Base-by-base conservation (phyloP, 2,888 invertebrate genomes). In the Baccha elongata region DNA sequence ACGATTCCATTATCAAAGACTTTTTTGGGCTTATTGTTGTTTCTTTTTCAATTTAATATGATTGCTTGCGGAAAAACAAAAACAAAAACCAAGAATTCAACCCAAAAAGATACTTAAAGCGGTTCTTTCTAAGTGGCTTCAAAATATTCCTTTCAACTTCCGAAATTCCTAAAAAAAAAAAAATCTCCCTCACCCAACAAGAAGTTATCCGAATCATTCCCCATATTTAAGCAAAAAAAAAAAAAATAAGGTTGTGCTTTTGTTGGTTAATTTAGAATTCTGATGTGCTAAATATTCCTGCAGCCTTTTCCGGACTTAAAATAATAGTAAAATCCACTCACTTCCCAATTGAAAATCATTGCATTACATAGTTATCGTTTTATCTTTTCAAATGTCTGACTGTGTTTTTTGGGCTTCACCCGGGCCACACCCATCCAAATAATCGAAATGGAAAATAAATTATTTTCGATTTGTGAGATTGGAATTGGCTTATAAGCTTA, bases 391-490 rank as follows among this genome's bases (percentile, higher is more conserved):
- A 42, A 19, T 55, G 15, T 42, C 1, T 17, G 23, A 17, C n/a
- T 53, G 23, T 50, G 19, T 26, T 6, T 26, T 48, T 26, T 17
- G 32, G 8, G 17, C n/a, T 4, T 2, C 35, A 35, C 6, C 11
- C n/a, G 10, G n/a, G 21, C 42, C 15, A 44, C 1, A 29, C 11
- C 13, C n/a, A 19, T 32, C 32, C 55, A 55, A 37, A 48, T 48
- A 68, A 68, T 46, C 76, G 46, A 64, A 64, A 40, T 62, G 53
- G 68, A 62, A 79, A 40, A 68, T 68, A 68, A 79, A 81, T 75
- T 81, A 71, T 75, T 64, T 75, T 69, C 80, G 75, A 60, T 81
- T 69, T 69, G 69, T n/a, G 32, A 58, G 40, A 81, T 65, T 81
- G 42, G 58, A 65, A 65, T 71, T 71, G 75, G 64, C 58, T 46